Evolutionary conservation across 2,888 invertebrate species (phyloP), one percentile per base, ranked within the genome.

Genomic region (Nephrotoma appendiculata): DNA sequence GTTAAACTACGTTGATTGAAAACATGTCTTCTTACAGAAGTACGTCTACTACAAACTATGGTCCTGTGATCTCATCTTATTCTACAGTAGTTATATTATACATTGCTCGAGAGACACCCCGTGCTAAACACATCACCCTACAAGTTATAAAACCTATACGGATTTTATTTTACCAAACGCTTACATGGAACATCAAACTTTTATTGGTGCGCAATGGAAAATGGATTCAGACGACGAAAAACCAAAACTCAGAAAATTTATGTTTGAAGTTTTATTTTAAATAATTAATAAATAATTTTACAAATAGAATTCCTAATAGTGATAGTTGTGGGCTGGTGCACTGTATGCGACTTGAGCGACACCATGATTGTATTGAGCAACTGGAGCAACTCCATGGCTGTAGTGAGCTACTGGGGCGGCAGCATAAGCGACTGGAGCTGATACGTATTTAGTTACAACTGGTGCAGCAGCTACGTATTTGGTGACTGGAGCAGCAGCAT

Each of bases 391-490:
- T 15, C 52, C 52, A n/a, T 84, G 84, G 15, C 42, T 52, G 85
- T 31, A 52, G 86, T 71, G 85, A 87, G 87, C 89, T 87, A 84
- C 84, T 84, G 84, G 84, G n/a, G 84, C 83, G 12, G 83, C 41
- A 6, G 41, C 41, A 83, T 41, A 41, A 43, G 86, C 9, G 48
- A 88, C 88, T 87, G 89, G 88, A 6, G 86, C 86, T 19, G 84
- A 84, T 42, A 84, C 15, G 43, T 0, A 90, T 84, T 84, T 84
- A 6, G 84, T n/a, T 4, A 84, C 87, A 31, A 83, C 31, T 83
- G 83, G 83, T 6, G 71, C 71, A 57, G 84, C 86, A 84, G 57
- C 83, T 87, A 43, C 85, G 86, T 42, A 52, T 87, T 57, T 86
- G 9, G 85, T 42, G 43, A 85, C 42, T 83, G 83, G 31, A 31